Percentiles rank a stretch among this genome's conserved stretches.
These are phyloP conservation scores for Cyanocitta stelleri DNA, from an alignment of 2,113 vertebrate species.

Conservation along the genomic window DNA sequence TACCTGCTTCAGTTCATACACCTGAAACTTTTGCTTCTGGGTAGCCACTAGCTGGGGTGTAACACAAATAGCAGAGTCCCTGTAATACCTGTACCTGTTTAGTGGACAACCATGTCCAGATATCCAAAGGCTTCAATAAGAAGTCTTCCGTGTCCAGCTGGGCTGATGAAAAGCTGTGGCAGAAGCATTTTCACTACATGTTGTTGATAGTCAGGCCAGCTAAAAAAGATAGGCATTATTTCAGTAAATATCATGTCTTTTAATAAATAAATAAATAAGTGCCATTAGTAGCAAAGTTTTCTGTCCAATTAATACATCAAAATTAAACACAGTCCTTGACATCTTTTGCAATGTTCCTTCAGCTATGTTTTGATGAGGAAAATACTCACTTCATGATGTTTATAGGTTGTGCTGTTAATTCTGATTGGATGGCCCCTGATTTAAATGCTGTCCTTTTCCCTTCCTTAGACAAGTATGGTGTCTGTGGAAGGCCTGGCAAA, in stretches of 20 bases:
- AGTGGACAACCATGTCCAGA: background rate
- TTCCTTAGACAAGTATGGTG: slow-evolving; percentile 91
- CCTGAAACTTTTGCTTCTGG: background rate
- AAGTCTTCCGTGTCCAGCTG: background rate
- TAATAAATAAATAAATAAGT: background rate
- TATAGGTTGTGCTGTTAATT: background rate
- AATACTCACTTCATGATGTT: background rate
- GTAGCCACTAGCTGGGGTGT: background rate
- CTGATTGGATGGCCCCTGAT: background rate
- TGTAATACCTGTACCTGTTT: background rate
- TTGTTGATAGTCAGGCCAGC: background rate
- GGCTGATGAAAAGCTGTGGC: background rate
- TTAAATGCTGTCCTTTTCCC: background rate
- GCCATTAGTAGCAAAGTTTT: background rate
- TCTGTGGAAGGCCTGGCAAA: slow-evolving; percentile 95
- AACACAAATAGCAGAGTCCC: background rate
- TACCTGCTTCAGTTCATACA: background rate
- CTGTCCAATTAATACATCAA: background rate
- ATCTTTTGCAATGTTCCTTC: background rate
- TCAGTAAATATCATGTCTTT: background rate
- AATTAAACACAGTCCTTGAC: background rate
- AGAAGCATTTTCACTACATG: background rate
- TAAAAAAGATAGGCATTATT: background rate
- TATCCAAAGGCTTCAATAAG: background rate
- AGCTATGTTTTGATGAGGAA: background rate